These are phyloP conservation scores for Acrobasis consociella DNA, from an alignment of 2,888 invertebrate species.

Conservation along the genomic window DNA sequence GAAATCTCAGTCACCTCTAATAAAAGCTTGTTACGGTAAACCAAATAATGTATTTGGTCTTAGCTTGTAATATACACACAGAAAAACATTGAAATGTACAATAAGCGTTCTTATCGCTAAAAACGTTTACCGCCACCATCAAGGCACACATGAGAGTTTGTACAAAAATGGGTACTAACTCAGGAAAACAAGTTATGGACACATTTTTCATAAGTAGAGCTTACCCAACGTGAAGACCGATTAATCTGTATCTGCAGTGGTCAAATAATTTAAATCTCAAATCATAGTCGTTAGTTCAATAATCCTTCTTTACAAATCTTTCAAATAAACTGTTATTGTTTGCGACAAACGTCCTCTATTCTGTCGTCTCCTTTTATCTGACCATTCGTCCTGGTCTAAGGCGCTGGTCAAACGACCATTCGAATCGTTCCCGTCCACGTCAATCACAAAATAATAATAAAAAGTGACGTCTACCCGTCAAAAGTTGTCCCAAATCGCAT, in stretches of 20 bases:
- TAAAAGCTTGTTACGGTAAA: too few relatives aligned
- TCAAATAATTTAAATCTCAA: slow-evolving; percentile 4
- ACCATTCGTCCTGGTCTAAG: slow-evolving; percentile 20
- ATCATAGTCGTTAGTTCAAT: background rate
- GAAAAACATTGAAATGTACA: too few relatives aligned
- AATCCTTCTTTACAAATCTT: slow-evolving; percentile 4
- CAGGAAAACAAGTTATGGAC: too few relatives aligned
- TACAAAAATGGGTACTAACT: too few relatives aligned
- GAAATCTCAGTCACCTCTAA: too few relatives aligned
- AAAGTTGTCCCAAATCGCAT: slow-evolving; percentile 80
- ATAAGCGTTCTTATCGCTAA: too few relatives aligned
- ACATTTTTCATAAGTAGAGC: too few relatives aligned
- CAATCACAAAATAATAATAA: slow-evolving; percentile 73
- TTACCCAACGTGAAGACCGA: too few relatives aligned
- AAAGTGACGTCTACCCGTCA: slow-evolving; percentile 72
- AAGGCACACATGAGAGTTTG: too few relatives aligned
- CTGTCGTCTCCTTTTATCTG: background rate
- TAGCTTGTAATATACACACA: too few relatives aligned
- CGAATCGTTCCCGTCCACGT: slow-evolving; percentile 36
- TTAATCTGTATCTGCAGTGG: background rate
- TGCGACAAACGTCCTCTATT: background rate
- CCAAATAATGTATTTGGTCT: too few relatives aligned
- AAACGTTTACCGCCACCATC: too few relatives aligned
- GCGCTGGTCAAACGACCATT: slow-evolving; percentile 13
- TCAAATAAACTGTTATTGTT: slow-evolving; percentile 6